Conservation (phyloP, 2,797 vertebrate species). For the Xiphophorus birchmanni region DNA sequence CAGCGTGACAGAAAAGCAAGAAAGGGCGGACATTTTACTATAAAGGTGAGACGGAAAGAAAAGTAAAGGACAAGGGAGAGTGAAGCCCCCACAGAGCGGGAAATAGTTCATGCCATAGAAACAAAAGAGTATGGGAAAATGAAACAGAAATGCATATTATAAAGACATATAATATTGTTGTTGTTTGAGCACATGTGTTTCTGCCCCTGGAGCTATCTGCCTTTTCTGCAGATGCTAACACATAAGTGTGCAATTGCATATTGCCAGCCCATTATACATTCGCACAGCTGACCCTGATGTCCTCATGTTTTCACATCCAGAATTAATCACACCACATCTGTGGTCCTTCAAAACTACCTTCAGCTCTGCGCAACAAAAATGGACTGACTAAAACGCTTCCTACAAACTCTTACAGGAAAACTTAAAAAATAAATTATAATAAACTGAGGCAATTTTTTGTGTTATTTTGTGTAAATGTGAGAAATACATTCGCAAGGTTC, state of each 20-base stretch:
- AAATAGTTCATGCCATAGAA: conserved; percentile 13
- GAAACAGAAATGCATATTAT: conserved; percentile 15
- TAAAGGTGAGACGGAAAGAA: conserved; percentile 20
- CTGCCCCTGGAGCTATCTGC: conserved; percentile 21
- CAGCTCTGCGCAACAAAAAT: conserved; percentile 40
- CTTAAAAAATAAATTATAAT: conserved; percentile 54
- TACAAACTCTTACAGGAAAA: conserved; percentile 47
- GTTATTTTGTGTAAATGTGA: conserved; percentile 10
- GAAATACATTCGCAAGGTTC: conserved; percentile 25
- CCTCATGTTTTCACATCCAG: conserved; percentile 56
- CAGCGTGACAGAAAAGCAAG: conserved; percentile 6
- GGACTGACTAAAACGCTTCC: conserved; percentile 20
- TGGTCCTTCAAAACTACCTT: conserved; percentile 67
- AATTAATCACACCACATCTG: conserved; percentile 63
- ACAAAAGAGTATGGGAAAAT: conserved; percentile 20
- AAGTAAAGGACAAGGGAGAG: conserved; percentile 6
- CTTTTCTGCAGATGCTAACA: conserved; percentile 26
- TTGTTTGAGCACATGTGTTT: conserved; percentile 36
- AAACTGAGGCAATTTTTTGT: conserved; percentile 15
- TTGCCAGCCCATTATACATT: conserved; percentile 34
- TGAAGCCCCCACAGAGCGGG: conserved; percentile 2
- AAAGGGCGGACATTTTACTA: conserved; percentile 12
- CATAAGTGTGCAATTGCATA: conserved; percentile 21
- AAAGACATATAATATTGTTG: conserved; percentile 20
- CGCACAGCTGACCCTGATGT: conserved; percentile 42